Percentiles rank a stretch among this genome's conserved stretches.
These are phyloP conservation scores for Linyphia triangularis DNA, from an alignment of 2,888 invertebrate species.

Conservation along the genomic window DNA sequence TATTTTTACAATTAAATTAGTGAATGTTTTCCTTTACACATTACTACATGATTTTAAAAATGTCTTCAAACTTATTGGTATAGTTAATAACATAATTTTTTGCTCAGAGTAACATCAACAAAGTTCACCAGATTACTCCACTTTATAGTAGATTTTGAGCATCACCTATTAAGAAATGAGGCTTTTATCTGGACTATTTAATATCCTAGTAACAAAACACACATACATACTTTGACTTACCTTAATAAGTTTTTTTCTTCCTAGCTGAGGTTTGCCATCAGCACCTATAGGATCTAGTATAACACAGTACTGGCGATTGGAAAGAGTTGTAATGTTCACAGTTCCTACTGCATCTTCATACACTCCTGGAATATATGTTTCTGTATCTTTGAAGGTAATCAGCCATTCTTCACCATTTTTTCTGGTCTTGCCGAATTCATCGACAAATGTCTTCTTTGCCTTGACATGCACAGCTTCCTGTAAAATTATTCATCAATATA, in stretches of 20 bases:
- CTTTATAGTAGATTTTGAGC: no score
- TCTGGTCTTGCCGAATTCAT: constrained; percentile 80
- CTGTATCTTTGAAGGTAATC: constrained; percentile 81
- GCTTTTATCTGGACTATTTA: no score
- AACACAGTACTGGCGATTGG: constrained; percentile 81
- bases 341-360: constrained; percentile 81
- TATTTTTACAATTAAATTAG: no score
- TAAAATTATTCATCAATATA: constrained; percentile 52
- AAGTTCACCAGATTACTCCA: no score
- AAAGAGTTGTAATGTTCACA: constrained; percentile 81
- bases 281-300: constrained; percentile 80
- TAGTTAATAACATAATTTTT: no score
- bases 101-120: no score
- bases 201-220: no score
- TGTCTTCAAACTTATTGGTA: no score
- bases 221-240: constrained; percentile 76
- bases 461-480: constrained; percentile 81
- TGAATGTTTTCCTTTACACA: no score
- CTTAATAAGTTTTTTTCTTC: constrained; percentile 81
- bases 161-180: no score
- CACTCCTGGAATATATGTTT: constrained; percentile 82
- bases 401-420: constrained; percentile 82
- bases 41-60: no score
- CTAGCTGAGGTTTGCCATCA: constrained; percentile 80
- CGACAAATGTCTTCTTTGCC: constrained; percentile 81